Conservation (phyloP, 64 coral and sea anemone species). For the Porites lutea region DNA sequence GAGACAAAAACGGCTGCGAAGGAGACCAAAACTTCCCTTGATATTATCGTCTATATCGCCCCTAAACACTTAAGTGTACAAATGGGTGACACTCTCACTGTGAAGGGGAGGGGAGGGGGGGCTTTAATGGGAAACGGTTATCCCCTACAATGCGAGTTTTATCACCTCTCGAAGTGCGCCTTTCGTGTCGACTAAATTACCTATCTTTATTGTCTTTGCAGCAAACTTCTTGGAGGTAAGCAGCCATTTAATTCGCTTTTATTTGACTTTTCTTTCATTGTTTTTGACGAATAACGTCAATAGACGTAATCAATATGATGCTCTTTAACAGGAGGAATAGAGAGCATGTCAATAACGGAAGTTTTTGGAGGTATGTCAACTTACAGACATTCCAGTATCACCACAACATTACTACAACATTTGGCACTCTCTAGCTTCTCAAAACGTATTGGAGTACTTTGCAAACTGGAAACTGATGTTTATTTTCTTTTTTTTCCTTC, state of each 20-base stretch:
- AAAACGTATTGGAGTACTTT: too few relatives aligned
- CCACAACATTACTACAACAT: not conserved
- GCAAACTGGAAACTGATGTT: not conserved
- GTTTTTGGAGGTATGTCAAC: conserved; percentile 92
- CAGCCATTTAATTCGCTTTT: not conserved
- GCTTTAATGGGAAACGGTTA: too few relatives aligned
- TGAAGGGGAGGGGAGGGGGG: too few relatives aligned
- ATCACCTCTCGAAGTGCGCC: too few relatives aligned
- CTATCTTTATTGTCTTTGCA: conserved; percentile 16
- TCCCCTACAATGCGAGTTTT: too few relatives aligned
- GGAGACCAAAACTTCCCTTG: too few relatives aligned
- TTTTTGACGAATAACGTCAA: not conserved
- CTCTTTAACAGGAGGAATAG: conserved; percentile 84
- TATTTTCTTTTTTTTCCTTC: conserved; percentile 24
- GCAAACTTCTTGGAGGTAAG: conserved; percentile 98
- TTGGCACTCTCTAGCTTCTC: not conserved
- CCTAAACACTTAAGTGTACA: too few relatives aligned
- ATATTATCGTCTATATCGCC: too few relatives aligned
- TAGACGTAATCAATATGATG: not conserved
- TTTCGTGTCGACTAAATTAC: too few relatives aligned
- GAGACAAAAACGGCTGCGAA: too few relatives aligned
- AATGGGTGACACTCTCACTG: too few relatives aligned
- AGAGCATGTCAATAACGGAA: conserved; percentile 99
- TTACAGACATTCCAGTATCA: not conserved
- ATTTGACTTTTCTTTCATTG: not conserved